Base-by-base conservation (phyloP, 2,113 vertebrate species). In the Opisthocomus hoazin region DNA sequence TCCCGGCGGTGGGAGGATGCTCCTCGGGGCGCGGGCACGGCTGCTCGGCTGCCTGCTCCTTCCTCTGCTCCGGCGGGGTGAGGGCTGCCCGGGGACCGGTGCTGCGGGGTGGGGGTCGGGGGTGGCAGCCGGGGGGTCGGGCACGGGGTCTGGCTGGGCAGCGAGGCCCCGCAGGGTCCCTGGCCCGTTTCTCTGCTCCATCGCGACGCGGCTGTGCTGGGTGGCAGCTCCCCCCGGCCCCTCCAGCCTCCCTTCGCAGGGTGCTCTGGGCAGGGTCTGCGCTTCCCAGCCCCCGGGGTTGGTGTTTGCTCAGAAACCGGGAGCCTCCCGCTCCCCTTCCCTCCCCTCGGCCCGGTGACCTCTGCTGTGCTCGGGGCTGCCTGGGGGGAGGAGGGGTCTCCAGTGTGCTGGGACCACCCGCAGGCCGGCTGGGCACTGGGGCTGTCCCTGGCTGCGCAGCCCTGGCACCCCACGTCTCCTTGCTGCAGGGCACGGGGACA, bases 121-220 rank as follows among this genome's bases (percentile, higher is more conserved):
- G 41, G 41, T 4, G 39, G 56, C 26, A 29, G 30, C 68, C 5
- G 29, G 9, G 71, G n/a, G 5, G 4, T 7, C 6, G 6, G 63
- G n/a, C 23, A 34, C 10, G 11, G 50, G 24, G 69, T 51, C 22
- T 73, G 48, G 29, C 15, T 2, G 7, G 17, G 19, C 16, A 65
- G 36, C 0, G 6, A 50, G 22, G 29, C 39, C 27, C 34, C 29
- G 13, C 6, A 1, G 75, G 16, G 13, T 7, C 43, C 19, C 16
- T 8, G 36, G 16, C 21, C 21, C 2, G 0, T 61, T 81, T 75
- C 32, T 36, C 29, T 15, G 2, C 34, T 30, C 53, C 3, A 0
- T 63, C 41, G 34, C 18, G 20, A 9, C 5, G 1, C 1, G 0
- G n/a, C 69, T 6, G 1, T 34, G 46, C n/a, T 26, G 66, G 23